A percentile compares a stretch with the other conserved stretches of the same genome.
Conservation (phyloP, 2,888 invertebrate genomes). For the Papilio gigon region DNA sequence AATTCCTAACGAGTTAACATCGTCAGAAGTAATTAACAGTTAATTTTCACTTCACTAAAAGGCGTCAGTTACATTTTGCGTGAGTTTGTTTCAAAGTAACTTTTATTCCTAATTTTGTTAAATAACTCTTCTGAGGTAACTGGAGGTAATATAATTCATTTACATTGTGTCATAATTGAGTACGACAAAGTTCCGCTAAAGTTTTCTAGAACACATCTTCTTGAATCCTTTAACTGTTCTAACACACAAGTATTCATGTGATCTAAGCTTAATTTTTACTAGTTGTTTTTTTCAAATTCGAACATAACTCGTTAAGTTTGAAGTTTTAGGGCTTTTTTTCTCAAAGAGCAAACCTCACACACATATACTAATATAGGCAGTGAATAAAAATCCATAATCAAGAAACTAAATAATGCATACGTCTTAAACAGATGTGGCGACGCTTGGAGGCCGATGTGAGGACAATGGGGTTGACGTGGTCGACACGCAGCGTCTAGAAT, state of each 20-base stretch:
- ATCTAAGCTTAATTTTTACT: too few species aligned
- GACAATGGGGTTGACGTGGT: too few species aligned
- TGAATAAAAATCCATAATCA: too few species aligned
- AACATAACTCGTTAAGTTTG: too few species aligned
- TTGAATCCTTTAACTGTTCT: neutral
- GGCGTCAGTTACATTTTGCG: neutral
- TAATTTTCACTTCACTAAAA: conserved; percentile 12
- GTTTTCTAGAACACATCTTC: neutral
- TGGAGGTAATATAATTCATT: conserved; percentile 11
- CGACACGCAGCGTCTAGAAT: too few species aligned
- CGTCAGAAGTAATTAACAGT: conserved; percentile 16
- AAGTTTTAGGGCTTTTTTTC: too few species aligned
- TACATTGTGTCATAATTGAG: conserved; percentile 12
- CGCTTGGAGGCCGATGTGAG: too few species aligned
- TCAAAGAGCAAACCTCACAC: too few species aligned
- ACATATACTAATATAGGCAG: too few species aligned
- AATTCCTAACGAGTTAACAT: neutral
- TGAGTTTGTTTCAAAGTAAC: neutral
- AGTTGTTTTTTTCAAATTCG: too few species aligned
- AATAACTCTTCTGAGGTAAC: conserved; percentile 1
- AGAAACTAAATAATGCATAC: too few species aligned
- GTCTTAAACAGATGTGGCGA: too few species aligned
- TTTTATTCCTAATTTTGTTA: conserved; percentile 24
- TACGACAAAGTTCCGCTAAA: conserved; percentile 1
- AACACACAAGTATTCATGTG: neutral